Evolutionary conservation across 2,797 vertebrate genomes (phyloP).

Genomic region (Leucoraja ocellata): DNA sequence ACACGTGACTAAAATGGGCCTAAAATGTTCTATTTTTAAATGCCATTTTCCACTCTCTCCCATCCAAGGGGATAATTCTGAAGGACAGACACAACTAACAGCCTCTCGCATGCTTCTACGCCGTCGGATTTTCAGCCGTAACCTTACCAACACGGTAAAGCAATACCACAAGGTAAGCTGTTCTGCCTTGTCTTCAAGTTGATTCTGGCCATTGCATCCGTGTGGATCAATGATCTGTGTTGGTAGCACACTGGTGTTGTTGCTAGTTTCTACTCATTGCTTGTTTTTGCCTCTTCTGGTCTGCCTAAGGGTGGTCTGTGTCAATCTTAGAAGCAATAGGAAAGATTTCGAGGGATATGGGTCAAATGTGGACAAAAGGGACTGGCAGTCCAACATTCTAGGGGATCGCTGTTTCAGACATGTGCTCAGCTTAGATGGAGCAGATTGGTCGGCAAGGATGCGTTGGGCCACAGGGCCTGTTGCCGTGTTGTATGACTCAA

Average conservation of each 20-base stretch:
- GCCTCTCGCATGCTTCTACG: conserved; percentile 70
- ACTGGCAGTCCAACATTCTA: no score
- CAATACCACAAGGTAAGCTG: conserved; percentile 73
- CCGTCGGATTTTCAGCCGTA: conserved; percentile 64
- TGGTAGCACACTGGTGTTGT: background rate
- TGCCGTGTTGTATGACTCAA: no score
- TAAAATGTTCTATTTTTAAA: background rate
- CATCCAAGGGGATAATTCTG: background rate
- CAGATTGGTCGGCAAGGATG: no score
- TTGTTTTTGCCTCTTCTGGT: background rate
- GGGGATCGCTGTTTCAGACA: no score
- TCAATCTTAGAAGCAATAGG: background rate
- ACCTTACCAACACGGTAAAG: conserved; percentile 69
- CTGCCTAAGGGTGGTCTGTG: no score
- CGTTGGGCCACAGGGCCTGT: no score
- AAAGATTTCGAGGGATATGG: no score
- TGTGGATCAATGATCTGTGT: background rate
- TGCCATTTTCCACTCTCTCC: background rate
- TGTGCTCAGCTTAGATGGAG: no score
- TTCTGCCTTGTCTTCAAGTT: background rate
- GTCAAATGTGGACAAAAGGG: no score
- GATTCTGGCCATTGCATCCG: background rate
- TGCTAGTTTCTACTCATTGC: background rate
- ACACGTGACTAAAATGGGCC: no score
- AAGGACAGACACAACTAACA: conserved; percentile 54